Percentiles rank a stretch among this genome's conserved stretches.
phyloP scores from a whole-genome alignment of 1,140 invertebrate species.

The Medauroidea extradentata region DNA sequence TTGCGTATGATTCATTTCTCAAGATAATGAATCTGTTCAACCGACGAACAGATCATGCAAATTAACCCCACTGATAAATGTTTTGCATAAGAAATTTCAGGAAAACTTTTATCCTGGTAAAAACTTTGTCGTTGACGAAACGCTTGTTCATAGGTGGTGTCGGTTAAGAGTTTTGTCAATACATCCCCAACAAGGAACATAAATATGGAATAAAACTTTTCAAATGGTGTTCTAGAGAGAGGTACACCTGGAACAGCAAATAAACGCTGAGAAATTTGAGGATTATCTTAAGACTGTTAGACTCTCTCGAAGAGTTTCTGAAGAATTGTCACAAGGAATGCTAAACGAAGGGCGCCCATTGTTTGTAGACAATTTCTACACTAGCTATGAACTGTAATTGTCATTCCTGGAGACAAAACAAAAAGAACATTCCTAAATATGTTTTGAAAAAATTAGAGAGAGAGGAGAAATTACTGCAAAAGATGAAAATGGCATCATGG shows the following conservation, averaged over 20 bases:
- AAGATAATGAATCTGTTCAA: conserved; percentile 23
- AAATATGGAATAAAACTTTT: conserved; percentile 41
- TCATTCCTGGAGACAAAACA: conserved; percentile 28
- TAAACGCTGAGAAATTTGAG: conserved; percentile 32
- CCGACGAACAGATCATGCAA: conserved; percentile 25
- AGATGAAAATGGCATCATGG: conserved; percentile 38
- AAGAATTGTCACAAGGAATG: conserved; percentile 20
- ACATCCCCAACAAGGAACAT: conserved; percentile 37
- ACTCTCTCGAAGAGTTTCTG: conserved; percentile 22
- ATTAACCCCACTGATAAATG: conserved; percentile 26
- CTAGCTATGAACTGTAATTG: conserved; percentile 39
- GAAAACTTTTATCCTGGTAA: conserved; percentile 25
- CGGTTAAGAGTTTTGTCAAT: conserved; percentile 37
- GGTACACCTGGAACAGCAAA: conserved; percentile 33
- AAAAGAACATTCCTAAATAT: conserved; percentile 35
- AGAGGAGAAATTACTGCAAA: conserved; percentile 31
- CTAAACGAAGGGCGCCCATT: conserved; percentile 30
- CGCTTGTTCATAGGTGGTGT: conserved; percentile 39
- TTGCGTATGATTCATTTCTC: conserved; percentile 30
- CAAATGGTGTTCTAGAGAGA: conserved; percentile 27
- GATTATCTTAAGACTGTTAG: conserved; percentile 15
- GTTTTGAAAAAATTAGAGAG: conserved; percentile 37
- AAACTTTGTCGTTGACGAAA: conserved; percentile 38
- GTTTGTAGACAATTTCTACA: conserved; percentile 37
- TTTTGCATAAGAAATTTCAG: conserved; percentile 27